Evolutionary conservation across 2,113 vertebrate species (phyloP).

Genomic region (Hippocampus guttulatus): DNA sequence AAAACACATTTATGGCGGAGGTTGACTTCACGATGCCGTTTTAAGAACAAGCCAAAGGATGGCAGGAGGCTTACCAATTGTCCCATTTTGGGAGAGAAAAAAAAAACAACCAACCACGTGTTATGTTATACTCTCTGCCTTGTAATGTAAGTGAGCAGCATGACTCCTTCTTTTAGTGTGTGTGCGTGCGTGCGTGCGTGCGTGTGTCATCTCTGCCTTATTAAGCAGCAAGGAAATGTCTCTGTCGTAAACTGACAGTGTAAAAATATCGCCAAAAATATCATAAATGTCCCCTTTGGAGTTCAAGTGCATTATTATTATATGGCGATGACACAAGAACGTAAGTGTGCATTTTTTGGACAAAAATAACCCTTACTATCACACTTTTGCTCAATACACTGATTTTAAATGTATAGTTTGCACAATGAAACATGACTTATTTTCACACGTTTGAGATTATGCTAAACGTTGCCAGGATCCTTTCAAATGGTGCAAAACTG

Average conservation of each 20-base stretch:
- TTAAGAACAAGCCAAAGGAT: neutral
- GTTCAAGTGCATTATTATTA: neutral
- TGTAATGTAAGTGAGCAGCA: constrained; percentile 4
- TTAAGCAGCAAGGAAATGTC: constrained; percentile 21
- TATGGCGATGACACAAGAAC: neutral
- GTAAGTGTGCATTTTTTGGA: too few species aligned
- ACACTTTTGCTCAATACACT: too few species aligned
- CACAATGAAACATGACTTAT: too few species aligned
- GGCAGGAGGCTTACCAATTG: neutral
- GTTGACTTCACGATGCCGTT: neutral
- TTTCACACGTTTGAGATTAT: too few species aligned
- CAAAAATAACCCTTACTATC: too few species aligned
- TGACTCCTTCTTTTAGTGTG: constrained; percentile 1
- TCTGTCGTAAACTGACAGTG: constrained; percentile 16
- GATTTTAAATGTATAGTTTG: too few species aligned
- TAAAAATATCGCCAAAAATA: constrained; percentile 11
- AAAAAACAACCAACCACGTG: neutral
- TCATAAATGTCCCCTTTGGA: neutral
- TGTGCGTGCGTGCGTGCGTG: neutral
- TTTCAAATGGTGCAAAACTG: neutral
- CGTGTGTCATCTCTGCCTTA: constrained; percentile 41
- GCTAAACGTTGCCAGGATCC: neutral
- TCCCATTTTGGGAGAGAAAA: neutral
- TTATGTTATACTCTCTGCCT: neutral
- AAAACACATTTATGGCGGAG: neutral